Evolutionary conservation across 2,888 invertebrate genomes (phyloP), one percentile per base, ranked within the genome.

Genomic region (Chaetogeoica ovagalla): DNA sequence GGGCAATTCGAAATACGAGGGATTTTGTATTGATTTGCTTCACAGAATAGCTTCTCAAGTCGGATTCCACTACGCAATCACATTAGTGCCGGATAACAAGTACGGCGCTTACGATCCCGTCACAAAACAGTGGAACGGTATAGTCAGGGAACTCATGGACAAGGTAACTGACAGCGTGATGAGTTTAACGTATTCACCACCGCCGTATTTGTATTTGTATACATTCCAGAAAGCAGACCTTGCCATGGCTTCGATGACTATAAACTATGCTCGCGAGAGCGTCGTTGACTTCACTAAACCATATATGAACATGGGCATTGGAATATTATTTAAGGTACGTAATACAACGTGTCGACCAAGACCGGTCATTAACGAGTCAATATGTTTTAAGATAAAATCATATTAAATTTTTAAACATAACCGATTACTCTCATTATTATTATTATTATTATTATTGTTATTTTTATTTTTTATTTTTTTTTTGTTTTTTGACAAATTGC

Each of bases 271-370:
- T 0, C 88, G 98, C 23, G 97, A 97, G 86, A 93, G 94, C 71
- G 93, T 96, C 81, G 96, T 98, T 82, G 98, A 98, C 87, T 98
- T 98, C 87, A 98, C 98, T 0, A 97, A 97, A 85, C 98, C 98
- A 0, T 98, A 97, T 87, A 96, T 98, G 94, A 97, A 97, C 86
- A 90, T 98, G 19, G 98, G 98, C 52, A 98, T 97, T 82, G 95
- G 96, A 37, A 98, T 98, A 85, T 88, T 98, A 55, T 97, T 96
- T 87, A 96, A 96, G 91, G 94, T 94, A 88, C 88, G 87, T 21
- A 15, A 30, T 48, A 48, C 17, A 11, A 48, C 9, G 23, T 17
- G 13, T 65, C 30, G 30, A 30, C 30, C 30, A 30, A 30, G 30
- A 30, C 30, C 30, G 30, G 30, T 2, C 30, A 30, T 30, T 30